These are phyloP conservation scores for Phalloptychus januarius DNA, from an alignment of 2,797 vertebrate genomes.

Conservation along the genomic window DNA sequence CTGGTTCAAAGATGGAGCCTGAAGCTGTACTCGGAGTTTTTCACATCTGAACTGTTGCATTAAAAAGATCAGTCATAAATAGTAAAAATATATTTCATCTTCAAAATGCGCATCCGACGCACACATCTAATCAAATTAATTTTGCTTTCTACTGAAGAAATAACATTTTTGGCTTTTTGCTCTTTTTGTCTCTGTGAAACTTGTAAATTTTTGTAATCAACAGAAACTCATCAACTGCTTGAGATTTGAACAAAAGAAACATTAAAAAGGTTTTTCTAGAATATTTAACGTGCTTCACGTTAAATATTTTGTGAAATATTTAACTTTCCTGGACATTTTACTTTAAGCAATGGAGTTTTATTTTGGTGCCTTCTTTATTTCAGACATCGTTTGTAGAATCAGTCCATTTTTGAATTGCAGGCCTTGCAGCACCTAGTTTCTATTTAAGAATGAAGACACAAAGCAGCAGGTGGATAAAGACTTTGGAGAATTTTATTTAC, in stretches of 20 bases:
- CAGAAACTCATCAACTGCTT: neutral
- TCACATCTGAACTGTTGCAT: neutral
- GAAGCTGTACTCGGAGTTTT: neutral
- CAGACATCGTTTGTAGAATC: neutral
- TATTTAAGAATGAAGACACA: slow-evolving; percentile 5
- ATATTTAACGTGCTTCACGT: too few species aligned
- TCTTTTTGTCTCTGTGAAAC: neutral
- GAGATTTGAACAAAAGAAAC: neutral
- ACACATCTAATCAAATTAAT: neutral
- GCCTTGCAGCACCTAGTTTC: neutral
- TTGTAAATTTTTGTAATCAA: neutral
- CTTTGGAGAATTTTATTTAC: slow-evolving; percentile 70
- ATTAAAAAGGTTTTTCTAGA: neutral
- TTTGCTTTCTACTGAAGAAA: neutral
- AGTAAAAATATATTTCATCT: neutral
- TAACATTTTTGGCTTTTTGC: neutral
- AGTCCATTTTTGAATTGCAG: neutral
- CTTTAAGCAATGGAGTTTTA: neutral
- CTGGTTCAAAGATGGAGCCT: slow-evolving; percentile 76
- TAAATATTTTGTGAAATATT: too few species aligned
- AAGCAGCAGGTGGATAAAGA: slow-evolving; percentile 48
- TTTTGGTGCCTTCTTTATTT: neutral
- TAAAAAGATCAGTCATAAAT: neutral
- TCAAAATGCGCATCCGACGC: neutral
- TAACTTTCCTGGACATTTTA: too few species aligned